Evolutionary conservation across 1,140 invertebrate species (phyloP), one percentile per base, ranked within the genome.

Genomic region (Trachymyrmex cornetzi): DNA sequence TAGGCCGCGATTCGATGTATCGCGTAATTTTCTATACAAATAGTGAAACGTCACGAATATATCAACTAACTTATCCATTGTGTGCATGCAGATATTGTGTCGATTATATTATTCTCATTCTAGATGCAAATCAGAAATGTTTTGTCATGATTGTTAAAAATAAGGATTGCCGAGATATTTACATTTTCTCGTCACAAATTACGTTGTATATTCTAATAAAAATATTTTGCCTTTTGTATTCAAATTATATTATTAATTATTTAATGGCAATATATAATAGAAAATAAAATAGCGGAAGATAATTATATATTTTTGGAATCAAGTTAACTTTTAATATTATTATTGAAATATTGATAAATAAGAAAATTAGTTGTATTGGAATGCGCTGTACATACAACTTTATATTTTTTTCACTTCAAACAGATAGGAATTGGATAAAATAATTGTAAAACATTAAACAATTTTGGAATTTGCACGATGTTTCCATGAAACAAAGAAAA

Each of bases 21-120:
- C 67, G 34, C 5, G n/a, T n/a, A 61, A 84, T 50, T 84, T 74
- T 24, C 34, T 63, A 75, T 63, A 53, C 14, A 14, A 16, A 74
- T n/a, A 34, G 7, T 30, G 7, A 84, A 71, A 74, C 57, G 19
- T 30, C 24, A 38, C 50, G 6, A 57, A 81, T 44, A 24, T 57
- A 24, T 57, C 38, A 66, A 34, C n/a, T 44, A 9, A 82, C 14
- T 57, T 50, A 16, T 55, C 24, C 27, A 44, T 59, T 34, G 14
- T 16, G n/a, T 34, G n/a, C 38, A 4, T 24, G 7, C 22, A 19
- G 14, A 59, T 0, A 16, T 44, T 48, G 12, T 14, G 11, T 64
- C 30, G 19, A 66, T 27, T 77, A 16, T 30, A 79, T 48, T 19
- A 12, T 30, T 48, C 59, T 64, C 12, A 19, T 55, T 55, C 3